phyloP scores from a whole-genome alignment of 1,140 invertebrate species.

The Solen grandis region DNA sequence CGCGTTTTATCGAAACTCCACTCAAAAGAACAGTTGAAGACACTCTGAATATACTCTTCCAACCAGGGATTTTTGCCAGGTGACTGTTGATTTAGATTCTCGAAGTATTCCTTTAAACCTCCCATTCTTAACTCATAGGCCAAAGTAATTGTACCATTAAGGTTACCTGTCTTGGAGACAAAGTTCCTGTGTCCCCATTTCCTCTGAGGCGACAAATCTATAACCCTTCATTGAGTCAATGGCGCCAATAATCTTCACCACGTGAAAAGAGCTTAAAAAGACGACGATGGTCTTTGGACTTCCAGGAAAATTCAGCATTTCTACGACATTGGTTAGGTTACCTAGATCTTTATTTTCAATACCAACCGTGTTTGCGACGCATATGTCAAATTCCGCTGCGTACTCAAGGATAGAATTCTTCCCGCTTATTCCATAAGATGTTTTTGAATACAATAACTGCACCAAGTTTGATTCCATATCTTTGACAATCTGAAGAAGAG shows the following conservation, averaged over 20 bases:
- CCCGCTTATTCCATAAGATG: conserved; percentile 27
- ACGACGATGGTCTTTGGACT: conserved; percentile 23
- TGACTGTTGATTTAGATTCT: background rate
- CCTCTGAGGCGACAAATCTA: conserved; percentile 30
- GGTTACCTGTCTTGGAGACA: background rate
- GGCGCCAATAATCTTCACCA: background rate
- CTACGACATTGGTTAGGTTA: background rate
- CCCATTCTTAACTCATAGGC: conserved; percentile 9
- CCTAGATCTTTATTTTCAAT: background rate
- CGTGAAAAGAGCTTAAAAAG: conserved; percentile 25
- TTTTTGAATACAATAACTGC: conserved; percentile 24
- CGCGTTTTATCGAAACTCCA: conserved; percentile 43
- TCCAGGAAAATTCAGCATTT: background rate
- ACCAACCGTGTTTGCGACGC: conserved; percentile 1
- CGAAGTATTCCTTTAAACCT: conserved; percentile 15
- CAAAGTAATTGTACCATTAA: conserved; percentile 23
- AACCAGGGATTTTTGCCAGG: conserved; percentile 11
- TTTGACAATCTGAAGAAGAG: conserved; percentile 12
- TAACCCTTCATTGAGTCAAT: conserved; percentile 21
- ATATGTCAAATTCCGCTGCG: background rate
- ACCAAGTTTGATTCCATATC: background rate
- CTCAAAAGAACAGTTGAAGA: conserved; percentile 25
- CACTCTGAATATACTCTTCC: background rate
- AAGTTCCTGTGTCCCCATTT: conserved; percentile 16
- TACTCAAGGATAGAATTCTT: background rate